Evolutionary conservation across 2,113 vertebrate genomes (phyloP).

Genomic region (Mobula birostris): DNA sequence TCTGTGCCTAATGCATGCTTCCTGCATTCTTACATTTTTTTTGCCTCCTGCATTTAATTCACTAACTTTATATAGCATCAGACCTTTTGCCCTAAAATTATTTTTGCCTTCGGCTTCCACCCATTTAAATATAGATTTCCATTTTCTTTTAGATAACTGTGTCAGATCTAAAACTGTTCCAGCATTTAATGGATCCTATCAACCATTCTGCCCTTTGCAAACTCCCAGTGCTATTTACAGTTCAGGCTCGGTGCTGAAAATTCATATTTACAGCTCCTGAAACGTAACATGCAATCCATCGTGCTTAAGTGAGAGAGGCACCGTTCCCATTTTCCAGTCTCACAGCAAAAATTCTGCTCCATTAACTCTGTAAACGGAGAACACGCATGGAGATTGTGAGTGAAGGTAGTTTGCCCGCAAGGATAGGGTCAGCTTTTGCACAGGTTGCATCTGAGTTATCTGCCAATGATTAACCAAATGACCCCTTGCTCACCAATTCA

Average conservation of each 20-base stretch:
- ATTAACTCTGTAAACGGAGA: neutral
- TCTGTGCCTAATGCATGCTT: no score
- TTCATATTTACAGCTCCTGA: neutral
- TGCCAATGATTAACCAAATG: no score
- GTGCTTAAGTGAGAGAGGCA: neutral
- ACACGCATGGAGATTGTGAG: neutral
- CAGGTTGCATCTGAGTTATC: neutral
- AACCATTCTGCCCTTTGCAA: neutral
- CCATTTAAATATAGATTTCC: neutral
- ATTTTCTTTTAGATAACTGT: neutral
- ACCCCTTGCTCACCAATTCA: no score
- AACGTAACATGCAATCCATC: neutral
- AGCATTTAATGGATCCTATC: neutral
- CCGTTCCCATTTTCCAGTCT: neutral
- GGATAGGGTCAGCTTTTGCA: neutral
- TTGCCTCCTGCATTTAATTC: no score
- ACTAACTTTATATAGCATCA: no score
- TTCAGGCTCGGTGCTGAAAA: neutral
- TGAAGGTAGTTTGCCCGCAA: neutral
- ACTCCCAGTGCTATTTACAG: neutral
- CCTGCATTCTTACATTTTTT: no score
- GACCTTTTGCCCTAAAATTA: no score
- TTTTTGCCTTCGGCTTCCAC: no score
- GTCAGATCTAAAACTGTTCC: neutral
- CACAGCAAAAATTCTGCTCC: neutral